Evolutionary conservation across 1,140 invertebrate genomes (phyloP), one percentile per base, ranked within the genome.

Genomic region (Drosophila persimilis): DNA sequence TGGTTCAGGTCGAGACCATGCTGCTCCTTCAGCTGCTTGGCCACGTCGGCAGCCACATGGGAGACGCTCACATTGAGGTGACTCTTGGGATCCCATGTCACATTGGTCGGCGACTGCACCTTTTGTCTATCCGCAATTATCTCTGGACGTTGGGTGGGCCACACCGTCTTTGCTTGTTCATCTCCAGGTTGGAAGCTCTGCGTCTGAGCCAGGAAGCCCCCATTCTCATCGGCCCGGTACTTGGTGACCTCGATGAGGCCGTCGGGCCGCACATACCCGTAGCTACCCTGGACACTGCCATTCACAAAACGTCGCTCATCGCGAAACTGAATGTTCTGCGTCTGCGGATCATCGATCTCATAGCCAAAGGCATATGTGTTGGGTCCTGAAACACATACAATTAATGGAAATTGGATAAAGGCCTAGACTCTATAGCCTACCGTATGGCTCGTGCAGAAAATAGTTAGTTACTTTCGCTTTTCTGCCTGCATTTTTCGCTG

Each of bases 351-450:
- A n/a, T 93, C 92, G 2, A 95, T 89, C 55, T 95, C 94, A 77
- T 95, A 95, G 13, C 95, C 94, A 85, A 95, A 95, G 9, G 93
- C 92, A 78, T 95, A 95, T 1, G 94, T 94, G 15, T 94, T 94
- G 11, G 93, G 92, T 22, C 94, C 94, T 93, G 15, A 6, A 8
- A 26, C 2, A 0, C 22, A 20, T 24, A 24, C 13, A n/a, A 6
- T 39, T 26, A 11, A 31, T 17, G 24, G 1, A 0, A 15, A 41
- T 47, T 7, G 3, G 5, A 31, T 47, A 17, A n/a, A 22, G 7
- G 4, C 2, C 26, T 35, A 1, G 11, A 5, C 11, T 4, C 3
- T 35, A 24, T 65, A n/a, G 72, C 77, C 52, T 89, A 91, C 90
- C 90, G 22, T 90, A 89, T 1, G 80, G 83, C 52, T 91, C 67